Evolutionary conservation across 2,113 vertebrate genomes (phyloP).

Genomic region (Dolichallabes microphthalmus): DNA sequence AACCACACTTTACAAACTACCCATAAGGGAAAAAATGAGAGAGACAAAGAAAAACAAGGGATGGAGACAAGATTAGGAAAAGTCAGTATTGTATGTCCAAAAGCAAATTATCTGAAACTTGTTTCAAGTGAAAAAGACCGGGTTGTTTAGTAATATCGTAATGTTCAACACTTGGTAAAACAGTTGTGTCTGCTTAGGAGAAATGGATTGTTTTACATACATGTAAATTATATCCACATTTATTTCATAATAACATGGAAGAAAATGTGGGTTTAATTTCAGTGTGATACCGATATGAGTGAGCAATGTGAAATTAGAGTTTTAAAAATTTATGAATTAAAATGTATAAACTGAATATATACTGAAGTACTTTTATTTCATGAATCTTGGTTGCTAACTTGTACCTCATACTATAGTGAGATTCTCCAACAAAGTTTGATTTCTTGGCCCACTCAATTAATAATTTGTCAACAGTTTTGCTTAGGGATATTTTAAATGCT

Average conservation of each 20-base stretch:
- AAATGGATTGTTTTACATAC: neutral
- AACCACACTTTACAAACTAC: conserved; percentile 98
- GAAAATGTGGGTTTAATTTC: neutral
- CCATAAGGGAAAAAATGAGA: neutral
- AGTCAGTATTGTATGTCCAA: neutral
- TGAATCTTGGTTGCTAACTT: neutral
- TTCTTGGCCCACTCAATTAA: neutral
- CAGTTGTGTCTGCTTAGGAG: neutral
- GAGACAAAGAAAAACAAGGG: neutral
- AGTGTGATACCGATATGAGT: neutral
- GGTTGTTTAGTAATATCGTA: neutral
- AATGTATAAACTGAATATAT: neutral
- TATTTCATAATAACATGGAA: neutral
- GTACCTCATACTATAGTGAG: neutral
- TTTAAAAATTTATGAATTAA: neutral
- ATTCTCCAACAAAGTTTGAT: no score
- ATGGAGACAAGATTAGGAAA: neutral
- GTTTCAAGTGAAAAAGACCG: neutral
- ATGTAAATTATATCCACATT: neutral
- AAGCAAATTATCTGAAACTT: neutral
- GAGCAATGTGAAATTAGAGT: neutral
- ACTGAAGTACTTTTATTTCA: neutral
- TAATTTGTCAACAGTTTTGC: neutral
- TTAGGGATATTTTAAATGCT: neutral
- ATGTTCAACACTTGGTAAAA: neutral